Percentiles rank a stretch among this genome's conserved stretches.
These are phyloP conservation scores for Spodoptera picta DNA, from an alignment of 2,888 invertebrate genomes.

Conservation along the genomic window DNA sequence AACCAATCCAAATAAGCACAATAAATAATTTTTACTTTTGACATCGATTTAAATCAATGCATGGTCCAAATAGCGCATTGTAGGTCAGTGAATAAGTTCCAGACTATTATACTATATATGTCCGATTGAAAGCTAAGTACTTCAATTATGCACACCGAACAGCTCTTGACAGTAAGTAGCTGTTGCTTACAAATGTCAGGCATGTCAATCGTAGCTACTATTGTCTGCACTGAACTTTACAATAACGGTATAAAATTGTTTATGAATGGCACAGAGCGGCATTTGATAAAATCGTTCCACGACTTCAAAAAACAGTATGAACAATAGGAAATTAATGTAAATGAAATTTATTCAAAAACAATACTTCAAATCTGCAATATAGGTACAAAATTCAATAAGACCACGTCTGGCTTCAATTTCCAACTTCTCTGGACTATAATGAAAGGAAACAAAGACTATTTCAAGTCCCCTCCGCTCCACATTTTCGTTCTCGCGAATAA, in stretches of 20 bases:
- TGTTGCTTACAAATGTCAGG: constrained; percentile 7
- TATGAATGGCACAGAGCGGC: background rate
- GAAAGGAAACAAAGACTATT: constrained; percentile 70
- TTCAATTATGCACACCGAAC: background rate
- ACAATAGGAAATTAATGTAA: constrained; percentile 17
- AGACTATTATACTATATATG: background rate
- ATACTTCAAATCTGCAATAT: constrained; percentile 40
- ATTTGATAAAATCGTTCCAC: background rate
- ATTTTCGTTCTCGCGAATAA: constrained; percentile 67
- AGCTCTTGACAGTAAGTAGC: background rate
- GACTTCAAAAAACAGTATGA: background rate
- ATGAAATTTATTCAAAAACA: constrained; percentile 38
- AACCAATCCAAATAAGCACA: too few species aligned
- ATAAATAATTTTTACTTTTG: too few species aligned
- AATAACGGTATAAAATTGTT: constrained; percentile 2
- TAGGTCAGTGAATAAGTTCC: too few species aligned
- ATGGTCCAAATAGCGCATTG: too few species aligned
- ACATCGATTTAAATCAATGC: too few species aligned
- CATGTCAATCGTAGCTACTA: background rate
- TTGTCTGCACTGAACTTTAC: background rate
- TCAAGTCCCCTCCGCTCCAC: constrained; percentile 54
- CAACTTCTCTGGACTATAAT: constrained; percentile 57
- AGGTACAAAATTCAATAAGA: constrained; percentile 49
- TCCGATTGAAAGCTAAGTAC: background rate
- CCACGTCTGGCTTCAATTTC: constrained; percentile 32